These are phyloP conservation scores for Meganola albula DNA, from an alignment of 2,888 invertebrate species.

Conservation along the genomic window DNA sequence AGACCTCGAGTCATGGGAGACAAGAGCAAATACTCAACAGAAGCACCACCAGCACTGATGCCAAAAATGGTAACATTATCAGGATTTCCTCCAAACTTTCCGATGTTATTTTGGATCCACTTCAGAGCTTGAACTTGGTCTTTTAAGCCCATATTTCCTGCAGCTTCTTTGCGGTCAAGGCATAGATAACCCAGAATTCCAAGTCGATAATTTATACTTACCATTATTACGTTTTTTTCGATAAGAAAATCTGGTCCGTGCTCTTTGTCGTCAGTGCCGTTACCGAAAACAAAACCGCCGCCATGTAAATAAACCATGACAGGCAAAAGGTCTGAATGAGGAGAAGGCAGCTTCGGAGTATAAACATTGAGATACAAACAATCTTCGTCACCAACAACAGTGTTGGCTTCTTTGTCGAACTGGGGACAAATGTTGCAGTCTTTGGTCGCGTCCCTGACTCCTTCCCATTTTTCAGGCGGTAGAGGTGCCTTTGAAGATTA, in stretches of 20 bases:
- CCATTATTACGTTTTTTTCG: constrained; percentile 59
- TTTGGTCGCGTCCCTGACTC: constrained; percentile 79
- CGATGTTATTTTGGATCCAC: constrained; percentile 72
- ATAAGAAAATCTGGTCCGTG: constrained; percentile 66
- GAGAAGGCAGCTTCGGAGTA: constrained; percentile 65
- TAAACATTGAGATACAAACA: constrained; percentile 84
- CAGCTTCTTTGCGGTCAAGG: constrained; percentile 57
- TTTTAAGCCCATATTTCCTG: constrained; percentile 71
- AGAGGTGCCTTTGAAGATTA: constrained; percentile 49
- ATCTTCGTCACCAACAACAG: constrained; percentile 75
- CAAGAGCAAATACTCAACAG: constrained; percentile 61
- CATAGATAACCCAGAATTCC: constrained; percentile 65
- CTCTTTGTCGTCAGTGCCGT: constrained; percentile 52
- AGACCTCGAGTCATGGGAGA: constrained; percentile 66
- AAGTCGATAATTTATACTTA: constrained; percentile 63
- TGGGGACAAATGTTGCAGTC: constrained; percentile 82
- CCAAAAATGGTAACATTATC: constrained; percentile 73
- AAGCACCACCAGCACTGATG: constrained; percentile 71
- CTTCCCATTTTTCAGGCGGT: constrained; percentile 72
- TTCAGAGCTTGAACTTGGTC: constrained; percentile 73
- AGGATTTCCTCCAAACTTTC: constrained; percentile 66
- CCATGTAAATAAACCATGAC: constrained; percentile 72
- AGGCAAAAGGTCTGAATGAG: constrained; percentile 33
- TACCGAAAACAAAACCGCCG: constrained; percentile 65
- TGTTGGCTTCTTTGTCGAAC: constrained; percentile 71